Evolutionary conservation across 2,797 vertebrate species (phyloP).

Genomic region (Urocyon cinereoargenteus): DNA sequence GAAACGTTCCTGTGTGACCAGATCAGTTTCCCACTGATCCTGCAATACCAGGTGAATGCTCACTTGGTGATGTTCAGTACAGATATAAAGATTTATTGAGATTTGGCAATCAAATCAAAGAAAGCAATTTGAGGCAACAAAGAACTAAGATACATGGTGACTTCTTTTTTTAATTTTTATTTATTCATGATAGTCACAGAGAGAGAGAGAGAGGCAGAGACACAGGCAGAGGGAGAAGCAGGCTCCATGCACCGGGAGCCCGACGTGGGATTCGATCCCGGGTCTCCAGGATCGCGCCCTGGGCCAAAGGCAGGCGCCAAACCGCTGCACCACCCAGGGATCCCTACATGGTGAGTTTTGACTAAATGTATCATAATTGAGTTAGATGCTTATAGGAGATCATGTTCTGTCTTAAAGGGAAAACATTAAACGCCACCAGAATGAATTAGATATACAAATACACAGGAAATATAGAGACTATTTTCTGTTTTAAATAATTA

Average conservation of each 20-base stretch:
- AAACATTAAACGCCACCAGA: neutral
- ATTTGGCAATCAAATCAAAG: neutral
- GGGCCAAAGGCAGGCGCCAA: too few relatives aligned
- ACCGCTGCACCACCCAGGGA: too few relatives aligned
- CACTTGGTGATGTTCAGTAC: neutral
- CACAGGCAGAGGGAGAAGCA: too few relatives aligned
- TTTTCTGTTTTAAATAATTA: neutral
- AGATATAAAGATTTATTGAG: neutral
- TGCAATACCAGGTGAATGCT: neutral
- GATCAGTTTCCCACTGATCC: neutral
- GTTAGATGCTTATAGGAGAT: neutral
- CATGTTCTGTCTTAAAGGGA: neutral
- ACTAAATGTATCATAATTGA: neutral
- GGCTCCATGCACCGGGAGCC: too few relatives aligned
- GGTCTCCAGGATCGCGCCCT: too few relatives aligned
- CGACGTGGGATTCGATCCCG: too few relatives aligned
- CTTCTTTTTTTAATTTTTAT: too few relatives aligned
- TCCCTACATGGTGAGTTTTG: neutral
- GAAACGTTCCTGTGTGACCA: neutral
- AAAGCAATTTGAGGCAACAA: neutral
- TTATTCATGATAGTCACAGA: too few relatives aligned
- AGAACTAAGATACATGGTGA: neutral
- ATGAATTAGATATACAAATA: slow-evolving; percentile 28
- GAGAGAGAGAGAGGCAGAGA: too few relatives aligned
- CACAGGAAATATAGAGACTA: neutral